A percentile compares a stretch with the other conserved stretches of the same genome.
phyloP scores from a whole-genome alignment of 2,797 vertebrate genomes.

The Artibeus lituratus region DNA sequence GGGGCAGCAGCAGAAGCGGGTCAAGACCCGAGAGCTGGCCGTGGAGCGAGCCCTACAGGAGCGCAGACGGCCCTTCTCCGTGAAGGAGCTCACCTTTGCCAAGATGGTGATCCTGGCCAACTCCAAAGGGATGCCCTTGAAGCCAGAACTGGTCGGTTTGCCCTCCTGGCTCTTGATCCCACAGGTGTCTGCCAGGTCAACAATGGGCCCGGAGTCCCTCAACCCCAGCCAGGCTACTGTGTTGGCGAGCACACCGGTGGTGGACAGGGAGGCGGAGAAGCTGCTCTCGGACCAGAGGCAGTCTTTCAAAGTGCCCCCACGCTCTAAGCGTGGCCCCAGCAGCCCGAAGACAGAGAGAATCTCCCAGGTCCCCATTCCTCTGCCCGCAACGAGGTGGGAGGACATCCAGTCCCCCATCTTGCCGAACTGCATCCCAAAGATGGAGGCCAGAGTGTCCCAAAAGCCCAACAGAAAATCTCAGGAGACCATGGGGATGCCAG shows the following conservation, averaged over 20 bases:
- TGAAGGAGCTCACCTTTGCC: slow-evolving; percentile 29
- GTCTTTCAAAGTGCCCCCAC: rapidly evolving
- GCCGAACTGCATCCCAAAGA: neutral
- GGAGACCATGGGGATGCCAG: neutral
- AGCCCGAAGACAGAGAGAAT: rapidly evolving
- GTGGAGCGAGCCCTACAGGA: rapidly evolving
- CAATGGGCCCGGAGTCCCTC: rapidly evolving
- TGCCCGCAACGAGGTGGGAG: neutral
- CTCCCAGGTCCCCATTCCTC: neutral
- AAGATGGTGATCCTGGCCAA: slow-evolving; percentile 14
- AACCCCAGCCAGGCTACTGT: neutral
- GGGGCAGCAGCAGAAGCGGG: neutral
- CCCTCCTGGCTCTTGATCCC: neutral
- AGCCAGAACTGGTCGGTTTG: rapidly evolving
- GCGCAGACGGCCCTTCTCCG: neutral
- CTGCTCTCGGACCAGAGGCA: neutral
- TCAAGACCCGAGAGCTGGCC: neutral
- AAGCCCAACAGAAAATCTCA: neutral
- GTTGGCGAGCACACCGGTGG: rapidly evolving
- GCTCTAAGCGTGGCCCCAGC: rapidly evolving
- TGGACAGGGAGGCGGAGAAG: neutral
- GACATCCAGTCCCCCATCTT: rapidly evolving
- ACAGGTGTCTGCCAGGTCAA: neutral
- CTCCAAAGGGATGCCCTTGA: neutral
- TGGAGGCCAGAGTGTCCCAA: neutral